Percentiles rank a stretch among this genome's conserved stretches.
phyloP scores from a whole-genome alignment of 2,888 invertebrate genomes.

The Tetragnatha montana region DNA sequence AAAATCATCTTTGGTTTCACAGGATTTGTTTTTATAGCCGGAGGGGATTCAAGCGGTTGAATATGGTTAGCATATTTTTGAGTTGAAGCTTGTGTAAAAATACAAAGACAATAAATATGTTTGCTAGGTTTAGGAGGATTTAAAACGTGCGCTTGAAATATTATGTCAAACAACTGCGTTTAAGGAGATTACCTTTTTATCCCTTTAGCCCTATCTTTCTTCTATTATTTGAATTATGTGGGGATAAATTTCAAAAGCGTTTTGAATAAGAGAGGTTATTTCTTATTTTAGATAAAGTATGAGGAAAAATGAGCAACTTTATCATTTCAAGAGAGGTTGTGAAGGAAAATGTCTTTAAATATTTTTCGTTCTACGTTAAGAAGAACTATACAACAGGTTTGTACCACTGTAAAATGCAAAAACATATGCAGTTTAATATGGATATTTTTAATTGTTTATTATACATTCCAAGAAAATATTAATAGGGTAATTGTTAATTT shows the following conservation, averaged over 20 bases:
- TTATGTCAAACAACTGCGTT: neutral
- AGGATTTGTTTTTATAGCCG: slow-evolving; percentile 12
- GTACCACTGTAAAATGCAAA: no score
- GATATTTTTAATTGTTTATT: no score
- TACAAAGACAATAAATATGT: neutral
- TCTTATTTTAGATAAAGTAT: no score
- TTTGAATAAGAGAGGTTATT: no score
- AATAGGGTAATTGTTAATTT: no score
- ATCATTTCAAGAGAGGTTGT: no score
- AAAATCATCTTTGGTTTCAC: slow-evolving; percentile 10
- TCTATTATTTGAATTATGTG: neutral
- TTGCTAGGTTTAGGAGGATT: neutral
- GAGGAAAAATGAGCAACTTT: no score
- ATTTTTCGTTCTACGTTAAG: no score
- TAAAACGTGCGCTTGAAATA: neutral
- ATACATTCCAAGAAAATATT: no score
- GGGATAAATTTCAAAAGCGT: neutral
- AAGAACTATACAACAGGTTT: no score
- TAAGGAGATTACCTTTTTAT: neutral
- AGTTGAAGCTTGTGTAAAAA: neutral
- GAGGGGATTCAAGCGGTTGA: neutral
- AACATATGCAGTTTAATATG: no score
- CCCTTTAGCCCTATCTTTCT: neutral
- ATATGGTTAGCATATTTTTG: slow-evolving; percentile 37
- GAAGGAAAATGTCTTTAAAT: no score